A percentile compares a stretch with the other conserved stretches of the same genome.
These are phyloP conservation scores for Amphipoea oculea DNA, from an alignment of 2,888 invertebrate species.

Conservation along the genomic window DNA sequence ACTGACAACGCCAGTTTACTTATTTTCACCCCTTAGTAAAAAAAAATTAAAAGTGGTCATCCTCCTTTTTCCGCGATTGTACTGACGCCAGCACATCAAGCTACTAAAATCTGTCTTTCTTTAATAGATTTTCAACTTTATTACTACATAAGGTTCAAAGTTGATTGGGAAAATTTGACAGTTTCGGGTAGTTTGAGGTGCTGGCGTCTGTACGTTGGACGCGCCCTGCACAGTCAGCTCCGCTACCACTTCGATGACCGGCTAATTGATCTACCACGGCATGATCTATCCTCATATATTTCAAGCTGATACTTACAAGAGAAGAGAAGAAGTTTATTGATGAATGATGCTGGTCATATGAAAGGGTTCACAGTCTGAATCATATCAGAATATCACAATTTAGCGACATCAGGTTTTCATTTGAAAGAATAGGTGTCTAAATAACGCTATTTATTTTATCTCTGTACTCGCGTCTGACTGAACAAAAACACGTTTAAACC, in stretches of 20 bases:
- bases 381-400: not conserved
- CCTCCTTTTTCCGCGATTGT: too few relatives aligned
- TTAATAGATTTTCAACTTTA: too few relatives aligned
- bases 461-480: slow-evolving; percentile 17
- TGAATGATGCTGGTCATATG: slow-evolving; percentile 8
- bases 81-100: too few relatives aligned
- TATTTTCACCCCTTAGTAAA: too few relatives aligned
- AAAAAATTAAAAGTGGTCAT: too few relatives aligned
- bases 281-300: not conserved
- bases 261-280: not conserved
- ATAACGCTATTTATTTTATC: slow-evolving; percentile 35
- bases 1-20: too few relatives aligned
- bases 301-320: too few relatives aligned
- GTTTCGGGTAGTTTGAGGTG: too few relatives aligned
- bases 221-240: not conserved
- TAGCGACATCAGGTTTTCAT: slow-evolving; percentile 31
- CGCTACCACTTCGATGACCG: too few relatives aligned
- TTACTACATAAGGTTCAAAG: too few relatives aligned
- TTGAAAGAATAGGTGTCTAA: slow-evolving; percentile 11
- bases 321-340: not conserved
- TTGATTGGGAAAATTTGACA: too few relatives aligned
- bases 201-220: not conserved
- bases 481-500: slow-evolving; percentile 18
- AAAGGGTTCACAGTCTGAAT: not conserved
- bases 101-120: too few relatives aligned